Evolutionary conservation across 2,797 vertebrate genomes (phyloP), one percentile per base, ranked within the genome.

Genomic region (Danio albolineatus): DNA sequence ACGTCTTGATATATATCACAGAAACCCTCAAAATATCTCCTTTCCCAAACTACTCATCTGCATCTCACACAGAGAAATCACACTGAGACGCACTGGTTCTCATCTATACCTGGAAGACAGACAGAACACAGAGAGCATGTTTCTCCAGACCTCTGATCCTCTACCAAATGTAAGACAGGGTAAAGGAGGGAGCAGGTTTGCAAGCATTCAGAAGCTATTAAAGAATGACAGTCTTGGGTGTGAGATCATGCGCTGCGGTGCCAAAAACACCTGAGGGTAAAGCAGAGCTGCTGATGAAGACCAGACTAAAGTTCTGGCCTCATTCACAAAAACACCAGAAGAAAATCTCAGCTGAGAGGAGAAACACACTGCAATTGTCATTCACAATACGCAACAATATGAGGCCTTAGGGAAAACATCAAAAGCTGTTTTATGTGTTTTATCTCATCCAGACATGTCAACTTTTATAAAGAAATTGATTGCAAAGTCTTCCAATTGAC

Each of bases 211-310:
- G 86, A 76, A 76, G 80, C 85, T 85, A 90, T 93, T 91, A 88
- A 28, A 81, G 17, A 76, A 77, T 71, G 88, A 91, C 70, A 83
- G 43, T 73, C 57, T 54, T 70, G 64, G 72, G 83, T 46, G 74
- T 86, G 83, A 85, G 86, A 90, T 84, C 83, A 85, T 59, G 71
- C 60, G 61, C 54, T 36, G 21, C 16, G 0, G 62, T 79, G 89
- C 91, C 91, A 93, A 86, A 88, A 90, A 82, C 85, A 90, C 92
- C 88, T 43, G 87, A 79, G 91, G 92, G 91, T 86, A 89, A 83
- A 79, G 84, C 56, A 86, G 82, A 86, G 84, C 84, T 89, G 80
- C 49, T 69, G 19, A 57, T 73, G 82, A 89, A 89, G 64, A 84
- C 83, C 74, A 83, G 85, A 84, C 91, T 91, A 90, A 91, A 90